phyloP scores from a whole-genome alignment of 2,888 invertebrate genomes.

The Conops quadrifasciatus region DNA sequence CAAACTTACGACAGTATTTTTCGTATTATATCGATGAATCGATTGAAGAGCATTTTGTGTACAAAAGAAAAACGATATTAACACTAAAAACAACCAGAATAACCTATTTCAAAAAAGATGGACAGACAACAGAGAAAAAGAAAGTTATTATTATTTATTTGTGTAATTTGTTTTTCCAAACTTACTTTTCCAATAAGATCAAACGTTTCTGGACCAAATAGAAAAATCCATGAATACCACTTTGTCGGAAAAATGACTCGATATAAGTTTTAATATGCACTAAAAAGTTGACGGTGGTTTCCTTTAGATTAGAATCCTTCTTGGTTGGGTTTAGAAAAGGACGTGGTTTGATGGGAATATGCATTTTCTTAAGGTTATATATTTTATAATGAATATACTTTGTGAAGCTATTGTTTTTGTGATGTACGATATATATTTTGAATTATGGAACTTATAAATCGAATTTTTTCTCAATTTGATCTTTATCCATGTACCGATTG shows the following conservation, averaged over 20 bases:
- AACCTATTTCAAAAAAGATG: constrained; percentile 45
- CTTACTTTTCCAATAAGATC: constrained; percentile 53
- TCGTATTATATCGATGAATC: constrained; percentile 56
- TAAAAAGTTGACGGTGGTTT: background rate
- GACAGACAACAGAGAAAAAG: background rate
- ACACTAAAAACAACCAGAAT: constrained; percentile 57
- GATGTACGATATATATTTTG: background rate
- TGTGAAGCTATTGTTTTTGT: too few relatives aligned
- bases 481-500: constrained; percentile 43
- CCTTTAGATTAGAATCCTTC: background rate
- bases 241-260: constrained; percentile 53
- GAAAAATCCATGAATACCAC: constrained; percentile 59
- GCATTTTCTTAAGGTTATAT: constrained; percentile 11
- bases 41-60: constrained; percentile 57
- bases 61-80: constrained; percentile 52
- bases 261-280: constrained; percentile 33
- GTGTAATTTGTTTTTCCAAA: background rate
- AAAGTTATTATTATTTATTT: background rate
- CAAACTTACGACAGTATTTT: constrained; percentile 61
- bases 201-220: constrained; percentile 52
- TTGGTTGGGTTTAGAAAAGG: background rate
- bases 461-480: constrained; percentile 24
- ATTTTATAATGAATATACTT: too few relatives aligned
- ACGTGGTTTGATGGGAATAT: constrained; percentile 17
- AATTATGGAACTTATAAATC: constrained; percentile 5